Conservation (phyloP, 1,140 invertebrate species). For the Micrasema longulum region DNA sequence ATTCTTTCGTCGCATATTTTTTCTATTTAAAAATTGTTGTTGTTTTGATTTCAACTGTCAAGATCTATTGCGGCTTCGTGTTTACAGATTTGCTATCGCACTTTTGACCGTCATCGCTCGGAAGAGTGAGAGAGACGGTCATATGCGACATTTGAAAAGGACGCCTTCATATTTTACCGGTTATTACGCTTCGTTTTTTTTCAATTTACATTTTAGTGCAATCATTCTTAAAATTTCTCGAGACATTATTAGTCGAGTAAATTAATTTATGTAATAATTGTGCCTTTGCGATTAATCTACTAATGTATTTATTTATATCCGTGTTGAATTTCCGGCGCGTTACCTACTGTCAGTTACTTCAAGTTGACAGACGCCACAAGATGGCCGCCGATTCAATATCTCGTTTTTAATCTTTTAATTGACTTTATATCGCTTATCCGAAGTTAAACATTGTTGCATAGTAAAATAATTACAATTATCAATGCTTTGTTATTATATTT, state of each 20-base stretch:
- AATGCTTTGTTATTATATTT: too few relatives aligned
- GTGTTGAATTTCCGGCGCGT: constrained; percentile 28
- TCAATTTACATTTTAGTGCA: too few relatives aligned
- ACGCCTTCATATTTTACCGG: constrained; percentile 43
- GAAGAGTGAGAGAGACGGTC: constrained; percentile 27
- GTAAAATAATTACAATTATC: too few relatives aligned
- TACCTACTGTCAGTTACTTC: constrained; percentile 40
- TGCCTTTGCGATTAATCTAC: too few relatives aligned
- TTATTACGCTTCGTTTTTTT: neutral
- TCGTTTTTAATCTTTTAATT: too few relatives aligned
- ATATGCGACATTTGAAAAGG: constrained; percentile 49
- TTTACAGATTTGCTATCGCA: constrained; percentile 41
- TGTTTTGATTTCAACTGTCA: constrained; percentile 49
- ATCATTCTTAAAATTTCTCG: too few relatives aligned
- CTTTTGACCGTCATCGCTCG: neutral
- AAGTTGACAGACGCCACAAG: constrained; percentile 49
- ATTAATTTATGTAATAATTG: too few relatives aligned
- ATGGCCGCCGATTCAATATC: constrained; percentile 38
- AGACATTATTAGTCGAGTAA: too few relatives aligned
- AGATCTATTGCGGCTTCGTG: constrained; percentile 46
- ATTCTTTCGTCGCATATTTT: neutral
- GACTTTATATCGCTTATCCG: too few relatives aligned
- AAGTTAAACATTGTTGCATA: too few relatives aligned
- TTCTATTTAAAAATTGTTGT: constrained; percentile 43
- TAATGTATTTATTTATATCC: too few relatives aligned